phyloP scores from a whole-genome alignment of 2,797 vertebrate species.

The Muscicapa comitata region DNA sequence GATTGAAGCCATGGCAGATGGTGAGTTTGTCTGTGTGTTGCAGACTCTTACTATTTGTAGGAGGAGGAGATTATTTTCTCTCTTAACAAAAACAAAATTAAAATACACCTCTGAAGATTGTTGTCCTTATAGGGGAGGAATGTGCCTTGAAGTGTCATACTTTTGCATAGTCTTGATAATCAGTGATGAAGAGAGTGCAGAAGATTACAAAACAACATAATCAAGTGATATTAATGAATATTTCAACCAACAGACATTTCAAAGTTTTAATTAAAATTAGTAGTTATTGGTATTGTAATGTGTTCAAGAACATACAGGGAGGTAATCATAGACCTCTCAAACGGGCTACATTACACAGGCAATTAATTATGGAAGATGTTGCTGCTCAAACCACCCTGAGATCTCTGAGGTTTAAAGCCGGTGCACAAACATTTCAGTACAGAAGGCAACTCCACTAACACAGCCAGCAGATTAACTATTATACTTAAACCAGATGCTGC shows the following conservation, averaged over 20 bases:
- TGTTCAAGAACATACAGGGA: slow-evolving; percentile 64
- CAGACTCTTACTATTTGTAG: background rate
- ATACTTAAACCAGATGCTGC: slow-evolving; percentile 37
- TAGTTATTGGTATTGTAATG: slow-evolving; percentile 70
- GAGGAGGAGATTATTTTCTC: background rate
- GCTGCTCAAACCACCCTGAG: slow-evolving; percentile 47
- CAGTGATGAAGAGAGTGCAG: slow-evolving; percentile 55
- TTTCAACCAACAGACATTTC: slow-evolving; percentile 70
- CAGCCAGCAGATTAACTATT: slow-evolving; percentile 13
- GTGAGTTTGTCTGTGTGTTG: background rate
- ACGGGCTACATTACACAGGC: slow-evolving; percentile 65
- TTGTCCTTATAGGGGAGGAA: background rate
- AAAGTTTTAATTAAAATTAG: slow-evolving; percentile 79
- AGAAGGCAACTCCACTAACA: slow-evolving; percentile 22
- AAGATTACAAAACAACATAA: slow-evolving; percentile 73
- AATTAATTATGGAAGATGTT: slow-evolving; percentile 73
- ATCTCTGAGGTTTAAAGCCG: slow-evolving; percentile 52
- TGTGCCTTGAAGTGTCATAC: slow-evolving; percentile 28
- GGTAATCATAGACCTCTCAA: slow-evolving; percentile 72
- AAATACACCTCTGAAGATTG: background rate
- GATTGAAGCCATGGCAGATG: background rate
- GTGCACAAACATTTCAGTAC: slow-evolving; percentile 12
- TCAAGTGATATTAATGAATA: slow-evolving; percentile 74
- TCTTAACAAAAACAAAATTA: slow-evolving; percentile 29
- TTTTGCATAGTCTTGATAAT: slow-evolving; percentile 61